Evolutionary conservation across 2,888 invertebrate genomes (phyloP).

Genomic region (Ochropacha duplaris): DNA sequence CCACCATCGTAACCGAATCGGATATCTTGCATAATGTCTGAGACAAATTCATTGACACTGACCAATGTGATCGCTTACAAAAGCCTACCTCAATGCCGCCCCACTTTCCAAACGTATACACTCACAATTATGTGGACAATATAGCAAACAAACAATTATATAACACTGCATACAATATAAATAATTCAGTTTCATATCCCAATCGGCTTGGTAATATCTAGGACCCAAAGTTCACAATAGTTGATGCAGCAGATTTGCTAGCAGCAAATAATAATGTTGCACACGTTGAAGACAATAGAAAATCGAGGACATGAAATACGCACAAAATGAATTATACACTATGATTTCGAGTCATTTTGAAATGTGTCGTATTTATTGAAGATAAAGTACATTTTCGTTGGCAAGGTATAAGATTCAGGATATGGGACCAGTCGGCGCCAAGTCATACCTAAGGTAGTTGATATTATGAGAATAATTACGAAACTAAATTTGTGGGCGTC

Average conservation of each 20-base stretch:
- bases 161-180: constrained; percentile 35
- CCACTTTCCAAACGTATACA: constrained; percentile 73
- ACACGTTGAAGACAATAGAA: constrained; percentile 54
- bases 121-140: constrained; percentile 68
- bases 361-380: constrained; percentile 9
- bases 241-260: constrained; percentile 10
- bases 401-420: constrained; percentile 34
- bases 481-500: constrained; percentile 51
- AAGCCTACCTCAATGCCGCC: constrained; percentile 77
- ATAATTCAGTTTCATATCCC: constrained; percentile 9
- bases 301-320: constrained; percentile 51
- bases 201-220: constrained; percentile 22
- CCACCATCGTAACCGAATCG: constrained; percentile 5
- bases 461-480: constrained; percentile 39
- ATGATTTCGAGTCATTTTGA: constrained; percentile 15
- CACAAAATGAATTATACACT: constrained; percentile 31
- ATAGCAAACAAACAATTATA: constrained; percentile 66
- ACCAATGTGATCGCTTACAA: constrained; percentile 71
- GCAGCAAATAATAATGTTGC: constrained; percentile 19
- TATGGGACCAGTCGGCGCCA: constrained; percentile 45
- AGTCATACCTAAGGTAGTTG: constrained; percentile 41
- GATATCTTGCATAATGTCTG: constrained; percentile 57
- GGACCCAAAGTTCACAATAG: constrained; percentile 42
- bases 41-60: constrained; percentile 78
- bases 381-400: constrained; percentile 30